Evolutionary conservation across 2,888 invertebrate genomes (phyloP).

Genomic region (Phytoseiulus persimilis): DNA sequence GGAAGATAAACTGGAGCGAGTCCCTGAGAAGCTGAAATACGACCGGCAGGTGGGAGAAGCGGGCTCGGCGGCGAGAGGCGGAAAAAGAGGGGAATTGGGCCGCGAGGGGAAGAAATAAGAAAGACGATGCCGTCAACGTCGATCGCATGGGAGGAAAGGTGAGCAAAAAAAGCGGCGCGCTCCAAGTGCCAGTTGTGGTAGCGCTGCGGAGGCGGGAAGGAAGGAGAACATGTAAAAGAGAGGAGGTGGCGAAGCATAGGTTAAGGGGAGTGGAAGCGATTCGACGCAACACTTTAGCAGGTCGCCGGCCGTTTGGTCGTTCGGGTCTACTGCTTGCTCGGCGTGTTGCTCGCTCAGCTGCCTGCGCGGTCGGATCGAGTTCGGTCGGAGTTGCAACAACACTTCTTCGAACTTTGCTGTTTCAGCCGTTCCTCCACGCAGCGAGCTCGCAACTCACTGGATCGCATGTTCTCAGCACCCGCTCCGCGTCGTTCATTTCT

Average conservation of each 20-base stretch:
- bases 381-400: not conserved
- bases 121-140: not conserved
- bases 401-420: not conserved
- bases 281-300: conserved; percentile 5
- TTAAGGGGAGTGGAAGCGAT: not conserved
- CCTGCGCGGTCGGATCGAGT: not conserved
- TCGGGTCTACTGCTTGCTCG: not conserved
- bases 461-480: not conserved
- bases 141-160: not conserved
- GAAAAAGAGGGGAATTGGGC: no score
- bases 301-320: not conserved
- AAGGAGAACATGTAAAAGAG: not conserved
- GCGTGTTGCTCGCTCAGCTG: not conserved
- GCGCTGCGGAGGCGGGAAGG: not conserved
- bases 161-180: not conserved
- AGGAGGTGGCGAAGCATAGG: not conserved
- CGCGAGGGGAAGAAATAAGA: not conserved
- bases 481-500: not conserved
- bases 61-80: no score
- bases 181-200: not conserved
- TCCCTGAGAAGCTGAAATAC: not conserved
- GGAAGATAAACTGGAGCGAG: not conserved
- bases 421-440: not conserved
- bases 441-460: not conserved
- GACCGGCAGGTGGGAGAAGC: not conserved